These are phyloP conservation scores for Vanessa cardui DNA, from an alignment of 2,888 invertebrate genomes.

Conservation along the genomic window DNA sequence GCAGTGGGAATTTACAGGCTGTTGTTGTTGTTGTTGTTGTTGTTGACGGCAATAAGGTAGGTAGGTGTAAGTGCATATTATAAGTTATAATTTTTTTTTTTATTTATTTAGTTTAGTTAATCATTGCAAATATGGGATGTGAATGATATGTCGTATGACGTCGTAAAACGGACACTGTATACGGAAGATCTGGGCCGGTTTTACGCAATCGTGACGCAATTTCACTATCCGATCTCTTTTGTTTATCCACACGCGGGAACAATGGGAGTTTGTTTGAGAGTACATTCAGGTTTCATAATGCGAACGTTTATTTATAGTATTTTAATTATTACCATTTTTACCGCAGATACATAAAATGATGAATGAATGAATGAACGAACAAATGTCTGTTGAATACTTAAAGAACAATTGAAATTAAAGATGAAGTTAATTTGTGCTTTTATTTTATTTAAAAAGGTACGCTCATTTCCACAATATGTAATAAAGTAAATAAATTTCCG, in stretches of 20 bases:
- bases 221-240: constrained; percentile 16
- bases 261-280: not conserved
- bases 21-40: too few species aligned
- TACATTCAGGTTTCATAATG: not conserved
- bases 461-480: too few species aligned
- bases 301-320: not conserved
- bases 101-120: not conserved
- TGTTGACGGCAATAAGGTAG: too few species aligned
- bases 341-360: too few species aligned
- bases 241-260: constrained; percentile 28
- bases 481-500: too few species aligned
- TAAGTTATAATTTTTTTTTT: not conserved
- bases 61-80: not conserved
- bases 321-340: too few species aligned
- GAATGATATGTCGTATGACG: constrained; percentile 12
- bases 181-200: constrained; percentile 36
- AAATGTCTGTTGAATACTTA: too few species aligned
- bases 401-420: too few species aligned
- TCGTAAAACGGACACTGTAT: constrained; percentile 32
- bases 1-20: too few species aligned
- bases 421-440: too few species aligned
- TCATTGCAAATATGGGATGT: not conserved
- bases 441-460: too few species aligned
- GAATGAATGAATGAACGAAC: too few species aligned
- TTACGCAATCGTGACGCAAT: constrained; percentile 35